Evolutionary conservation across 2,888 invertebrate genomes (phyloP).

Genomic region (Brassicogethes aeneus): DNA sequence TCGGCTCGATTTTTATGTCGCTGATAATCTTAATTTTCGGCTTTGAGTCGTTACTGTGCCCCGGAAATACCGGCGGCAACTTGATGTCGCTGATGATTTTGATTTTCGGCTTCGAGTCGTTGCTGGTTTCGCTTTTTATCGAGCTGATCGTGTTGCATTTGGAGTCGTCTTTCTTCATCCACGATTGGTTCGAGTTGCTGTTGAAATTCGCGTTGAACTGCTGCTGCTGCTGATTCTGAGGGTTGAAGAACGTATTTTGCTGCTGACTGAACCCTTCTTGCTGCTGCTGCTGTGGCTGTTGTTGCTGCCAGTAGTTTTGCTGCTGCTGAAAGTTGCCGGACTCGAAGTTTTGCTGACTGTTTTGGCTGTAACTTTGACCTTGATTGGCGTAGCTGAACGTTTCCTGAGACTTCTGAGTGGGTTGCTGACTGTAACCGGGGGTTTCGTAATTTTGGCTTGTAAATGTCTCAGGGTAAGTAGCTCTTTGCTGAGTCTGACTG

Average conservation of each 20-base stretch:
- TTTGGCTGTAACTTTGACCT: background rate
- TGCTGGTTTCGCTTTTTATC: constrained; percentile 30
- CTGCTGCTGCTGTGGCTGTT: constrained; percentile 14
- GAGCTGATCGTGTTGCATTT: constrained; percentile 19
- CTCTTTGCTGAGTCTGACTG: too few species aligned
- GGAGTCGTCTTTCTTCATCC: constrained; percentile 34
- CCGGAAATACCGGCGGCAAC: constrained; percentile 29
- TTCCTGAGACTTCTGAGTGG: too few species aligned
- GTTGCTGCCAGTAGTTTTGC: constrained; percentile 20
- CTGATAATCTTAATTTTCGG: constrained; percentile 37
- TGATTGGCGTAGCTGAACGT: background rate
- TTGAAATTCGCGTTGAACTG: constrained; percentile 25
- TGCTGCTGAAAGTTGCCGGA: constrained; percentile 13
- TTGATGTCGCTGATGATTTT: constrained; percentile 41
- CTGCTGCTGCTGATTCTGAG: constrained; percentile 25
- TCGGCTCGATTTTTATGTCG: constrained; percentile 38
- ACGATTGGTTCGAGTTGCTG: constrained; percentile 25
- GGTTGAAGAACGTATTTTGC: constrained; percentile 26
- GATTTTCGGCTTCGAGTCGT: constrained; percentile 38
- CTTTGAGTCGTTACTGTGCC: constrained; percentile 23
- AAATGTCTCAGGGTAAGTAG: constrained; percentile 5
- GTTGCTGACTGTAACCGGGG: constrained; percentile 8
- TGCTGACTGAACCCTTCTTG: constrained; percentile 14
- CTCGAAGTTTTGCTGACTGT: constrained; percentile 10
- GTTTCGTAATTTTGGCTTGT: too few species aligned